Percentiles rank a stretch among this genome's conserved stretches.
Conservation (phyloP, 2,113 vertebrate species). For the Tangachromis dhanisi region DNA sequence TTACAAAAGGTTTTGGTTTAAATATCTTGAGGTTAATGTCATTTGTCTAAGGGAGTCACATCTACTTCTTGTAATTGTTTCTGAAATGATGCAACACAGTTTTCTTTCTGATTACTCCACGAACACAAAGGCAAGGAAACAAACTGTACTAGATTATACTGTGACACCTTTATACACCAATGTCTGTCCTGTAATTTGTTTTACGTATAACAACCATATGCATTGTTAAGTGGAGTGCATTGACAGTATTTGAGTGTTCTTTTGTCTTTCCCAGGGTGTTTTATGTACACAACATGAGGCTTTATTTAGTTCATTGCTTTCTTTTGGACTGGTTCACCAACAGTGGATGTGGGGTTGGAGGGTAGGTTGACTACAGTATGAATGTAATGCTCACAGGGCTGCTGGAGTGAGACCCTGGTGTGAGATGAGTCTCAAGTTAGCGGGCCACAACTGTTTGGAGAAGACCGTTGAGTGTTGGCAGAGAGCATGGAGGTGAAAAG, state of each 20-base stretch:
- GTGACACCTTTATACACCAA: not conserved
- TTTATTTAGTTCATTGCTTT: slow-evolving; percentile 20
- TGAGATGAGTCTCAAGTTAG: slow-evolving; percentile 56
- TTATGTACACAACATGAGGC: not conserved
- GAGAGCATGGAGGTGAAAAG: slow-evolving; percentile 42
- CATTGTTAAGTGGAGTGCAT: not conserved
- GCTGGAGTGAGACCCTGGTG: slow-evolving; percentile 44
- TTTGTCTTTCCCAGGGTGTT: slow-evolving; percentile 2
- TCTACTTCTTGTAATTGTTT: not conserved
- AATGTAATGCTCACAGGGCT: slow-evolving; percentile 40
- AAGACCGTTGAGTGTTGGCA: slow-evolving; percentile 51
- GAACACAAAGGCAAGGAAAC: not conserved
- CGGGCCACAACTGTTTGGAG: slow-evolving; percentile 50
- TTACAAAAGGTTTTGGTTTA: not conserved
- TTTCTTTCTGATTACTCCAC: not conserved
- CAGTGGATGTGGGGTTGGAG: not conserved
- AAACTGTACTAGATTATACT: not conserved
- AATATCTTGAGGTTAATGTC: not conserved
- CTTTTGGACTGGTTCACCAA: not conserved
- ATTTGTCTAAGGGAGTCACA: not conserved
- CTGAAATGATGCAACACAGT: not conserved
- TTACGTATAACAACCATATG: not conserved
- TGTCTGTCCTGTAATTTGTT: not conserved
- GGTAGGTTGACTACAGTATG: not conserved
- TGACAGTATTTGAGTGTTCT: not conserved